Base-by-base conservation (phyloP, 1,140 invertebrate genomes). In the Micrasema minimum region DNA sequence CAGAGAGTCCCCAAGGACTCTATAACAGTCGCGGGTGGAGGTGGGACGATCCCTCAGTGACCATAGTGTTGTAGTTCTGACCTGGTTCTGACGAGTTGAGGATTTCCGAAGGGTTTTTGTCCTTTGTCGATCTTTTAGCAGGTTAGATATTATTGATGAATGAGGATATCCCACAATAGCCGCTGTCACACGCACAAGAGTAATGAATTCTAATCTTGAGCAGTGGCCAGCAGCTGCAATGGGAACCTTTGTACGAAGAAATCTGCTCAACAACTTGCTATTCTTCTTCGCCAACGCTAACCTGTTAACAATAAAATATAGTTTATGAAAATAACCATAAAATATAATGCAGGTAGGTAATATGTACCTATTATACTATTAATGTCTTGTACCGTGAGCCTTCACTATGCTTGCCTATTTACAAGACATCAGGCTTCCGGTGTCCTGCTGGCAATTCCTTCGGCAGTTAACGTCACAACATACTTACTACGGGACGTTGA, bases 101-200 rank as follows among this genome's bases (percentile, higher is more conserved):
- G n/a, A n/a, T n/a, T n/a, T n/a, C n/a, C n/a, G n/a, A n/a, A n/a
- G n/a, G n/a, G n/a, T n/a, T n/a, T n/a, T n/a, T n/a, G n/a, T n/a
- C n/a, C n/a, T n/a, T n/a, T 31, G 26, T 31, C 26, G 3, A n/a
- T 31, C 26, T 7, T 31, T 2, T 7, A 4, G 26, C 26, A 31
- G 26, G 26, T 31, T 4, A 31, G 26, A 31, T 31, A 31, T 31
- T n/a, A 14, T 12, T 59, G 64, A 18, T 51, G 64, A 66, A 11
- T 35, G 18, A 66, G 85, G 86, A 88, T 86, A 77, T 86, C 89
- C 91, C 89, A 93, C 90, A 91, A 95, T 94, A 95, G 93, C 92
- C 92, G 93, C 92, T 95, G 93, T 95, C 93, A 94, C 93, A 95
- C 93, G 93, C 93, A 95, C 93, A 94, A 94, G 93, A 95, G 92